Percentiles rank a stretch among this genome's conserved stretches.
phyloP scores from a whole-genome alignment of 2,797 vertebrate species.

The Pantherophis alleghaniensis region DNA sequence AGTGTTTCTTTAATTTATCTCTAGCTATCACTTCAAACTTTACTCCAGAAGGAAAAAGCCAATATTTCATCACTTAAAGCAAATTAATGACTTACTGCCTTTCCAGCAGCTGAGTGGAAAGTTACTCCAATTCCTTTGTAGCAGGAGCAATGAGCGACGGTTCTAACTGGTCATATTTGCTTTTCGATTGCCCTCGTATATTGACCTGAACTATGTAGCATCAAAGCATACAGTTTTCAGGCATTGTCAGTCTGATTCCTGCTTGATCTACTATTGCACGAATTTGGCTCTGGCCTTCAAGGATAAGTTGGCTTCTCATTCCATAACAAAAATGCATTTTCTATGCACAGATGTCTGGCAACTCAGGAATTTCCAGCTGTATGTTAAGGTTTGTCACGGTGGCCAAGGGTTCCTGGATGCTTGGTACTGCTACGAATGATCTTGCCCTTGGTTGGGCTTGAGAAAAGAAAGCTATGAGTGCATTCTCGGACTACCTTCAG shows the following conservation, averaged over 20 bases:
- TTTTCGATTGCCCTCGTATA: slow-evolving; percentile 26
- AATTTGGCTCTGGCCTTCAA: neutral
- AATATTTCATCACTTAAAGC: slow-evolving; percentile 2
- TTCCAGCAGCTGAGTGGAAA: slow-evolving; percentile 31
- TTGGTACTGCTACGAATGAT: neutral
- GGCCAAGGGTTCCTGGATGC: neutral
- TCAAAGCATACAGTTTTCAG: neutral
- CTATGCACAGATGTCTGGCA: neutral
- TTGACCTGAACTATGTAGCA: neutral
- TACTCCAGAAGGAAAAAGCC: slow-evolving; percentile 11
- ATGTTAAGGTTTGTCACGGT: neutral
- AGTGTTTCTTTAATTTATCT: neutral
- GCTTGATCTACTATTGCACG: neutral
- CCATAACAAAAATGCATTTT: neutral
- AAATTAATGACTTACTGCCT: slow-evolving; percentile 11
- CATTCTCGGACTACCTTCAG: neutral
- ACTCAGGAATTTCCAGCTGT: neutral
- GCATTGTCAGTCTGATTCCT: neutral
- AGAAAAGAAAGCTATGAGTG: neutral
- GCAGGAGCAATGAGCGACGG: neutral
- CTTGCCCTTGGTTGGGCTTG: neutral
- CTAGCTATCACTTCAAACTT: slow-evolving; percentile 1
- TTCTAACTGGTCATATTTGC: slow-evolving; percentile 16
- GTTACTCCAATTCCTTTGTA: slow-evolving; percentile 45
- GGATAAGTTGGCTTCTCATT: neutral